Base-by-base conservation (phyloP, 2,113 vertebrate species). In the Redunca redunca region DNA sequence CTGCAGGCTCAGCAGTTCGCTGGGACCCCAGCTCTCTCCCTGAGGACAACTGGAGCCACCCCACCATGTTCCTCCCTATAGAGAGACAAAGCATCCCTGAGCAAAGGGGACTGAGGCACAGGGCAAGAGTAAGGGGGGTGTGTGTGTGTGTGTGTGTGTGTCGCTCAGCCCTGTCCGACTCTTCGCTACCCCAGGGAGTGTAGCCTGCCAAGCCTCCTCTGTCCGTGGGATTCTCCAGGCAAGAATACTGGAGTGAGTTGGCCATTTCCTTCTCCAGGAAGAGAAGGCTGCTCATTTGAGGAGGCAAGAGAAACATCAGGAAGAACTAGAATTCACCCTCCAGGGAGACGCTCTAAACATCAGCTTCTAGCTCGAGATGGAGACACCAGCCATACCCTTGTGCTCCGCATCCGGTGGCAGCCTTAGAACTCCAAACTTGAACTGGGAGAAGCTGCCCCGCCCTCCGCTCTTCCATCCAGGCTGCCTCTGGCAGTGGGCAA, bases 71-170 rank as follows among this genome's bases (percentile, higher is more conserved):
- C 81, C 40, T 53, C 11, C 52, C 90, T 17, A 0, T 2, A 2
- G 26, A 23, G 74, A 81, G 62, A 28, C 40, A 60, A 58, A 40
- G 40, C 64, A 28, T 55, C 64, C n/a, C 1, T n/a, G 30, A 90
- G 40, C 52, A 30, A 25, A 0, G 7, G 52, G 25, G 8, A 14
- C 0, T 14, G 11, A 17, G 30, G 78, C 60, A 58, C 0, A 6
- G 12, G 36, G 10, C n/a, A 13, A 30, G 30, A 62, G 33, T 36
- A 71, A 71, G 67, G 5, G n/a, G 30, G 15, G 60, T 33, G 60
- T 33, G 14, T 16, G 30, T 64, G 7, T 64, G 62, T 7, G 30
- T 2, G 62, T 64, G 28, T 62, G 14, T 62, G 30, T 9, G 64
- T 23, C 21, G 10, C 67, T 40, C 67, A 74, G 67, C 19, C 67